phyloP scores from a whole-genome alignment of 2,888 invertebrate genomes.

The Amphimallon solstitiale region DNA sequence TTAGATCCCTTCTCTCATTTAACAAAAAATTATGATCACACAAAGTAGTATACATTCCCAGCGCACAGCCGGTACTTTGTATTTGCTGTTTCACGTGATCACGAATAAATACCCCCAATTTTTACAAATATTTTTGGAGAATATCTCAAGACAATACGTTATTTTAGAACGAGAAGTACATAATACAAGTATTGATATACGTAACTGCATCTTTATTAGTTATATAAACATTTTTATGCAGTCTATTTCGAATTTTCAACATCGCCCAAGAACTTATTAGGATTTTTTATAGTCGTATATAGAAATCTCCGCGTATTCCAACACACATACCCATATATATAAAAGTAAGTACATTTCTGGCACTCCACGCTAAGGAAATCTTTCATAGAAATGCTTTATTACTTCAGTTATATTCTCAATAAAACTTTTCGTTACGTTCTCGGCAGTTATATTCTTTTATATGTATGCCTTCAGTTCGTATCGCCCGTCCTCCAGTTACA shows the following conservation, averaged over 20 bases:
- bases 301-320: not conserved
- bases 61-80: no score
- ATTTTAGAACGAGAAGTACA: not conserved
- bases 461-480: conserved; percentile 46
- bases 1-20: no score
- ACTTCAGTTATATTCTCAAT: conserved; percentile 55
- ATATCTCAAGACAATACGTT: no score
- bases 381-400: conserved; percentile 58
- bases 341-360: conserved; percentile 3
- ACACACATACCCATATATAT: not conserved
- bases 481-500: not conserved
- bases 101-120: no score
- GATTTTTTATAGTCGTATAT: not conserved
- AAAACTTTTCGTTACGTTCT: conserved; percentile 52
- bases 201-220: not conserved
- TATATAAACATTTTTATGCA: conserved; percentile 12
- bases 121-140: no score
- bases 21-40: no score
- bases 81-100: no score
- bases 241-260: conserved; percentile 22
- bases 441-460: conserved; percentile 18
- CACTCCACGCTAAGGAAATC: conserved; percentile 46
- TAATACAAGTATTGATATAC: not conserved
- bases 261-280: conserved; percentile 18
- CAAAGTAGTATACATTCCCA: no score